These are phyloP conservation scores for Alouatta palliata DNA, from an alignment of 2,113 vertebrate genomes.

Conservation along the genomic window DNA sequence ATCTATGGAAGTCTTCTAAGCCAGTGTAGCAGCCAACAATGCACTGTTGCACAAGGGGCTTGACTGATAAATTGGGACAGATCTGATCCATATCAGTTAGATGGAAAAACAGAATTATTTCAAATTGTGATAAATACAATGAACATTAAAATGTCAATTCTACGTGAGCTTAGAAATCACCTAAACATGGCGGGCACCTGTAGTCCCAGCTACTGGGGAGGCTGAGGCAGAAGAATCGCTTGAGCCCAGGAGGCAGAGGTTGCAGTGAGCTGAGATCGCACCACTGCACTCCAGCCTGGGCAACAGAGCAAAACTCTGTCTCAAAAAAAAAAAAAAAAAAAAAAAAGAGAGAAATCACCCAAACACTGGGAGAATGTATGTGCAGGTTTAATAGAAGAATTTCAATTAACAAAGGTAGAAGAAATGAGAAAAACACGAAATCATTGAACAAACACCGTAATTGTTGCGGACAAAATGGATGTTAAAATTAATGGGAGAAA, in stretches of 20 bases:
- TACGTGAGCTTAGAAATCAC: neutral
- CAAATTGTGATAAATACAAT: constrained; percentile 14
- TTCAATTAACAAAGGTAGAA: neutral
- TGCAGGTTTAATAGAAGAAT: neutral
- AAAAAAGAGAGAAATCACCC: neutral
- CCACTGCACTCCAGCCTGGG: no score
- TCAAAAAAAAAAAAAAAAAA: no score
- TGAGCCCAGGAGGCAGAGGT: no score
- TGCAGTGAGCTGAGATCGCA: no score
- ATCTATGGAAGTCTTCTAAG: neutral
- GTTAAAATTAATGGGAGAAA: neutral
- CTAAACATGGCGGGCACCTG: neutral
- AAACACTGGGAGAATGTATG: neutral
- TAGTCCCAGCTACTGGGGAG: neutral
- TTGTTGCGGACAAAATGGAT: neutral
- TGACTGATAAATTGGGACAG: neutral
- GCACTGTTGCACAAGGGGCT: neutral
- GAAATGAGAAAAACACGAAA: constrained; percentile 11
- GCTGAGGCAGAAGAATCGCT: no score
- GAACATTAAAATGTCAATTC: neutral
- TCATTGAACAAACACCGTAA: neutral
- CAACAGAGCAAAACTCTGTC: no score
- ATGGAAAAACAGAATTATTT: constrained; percentile 31
- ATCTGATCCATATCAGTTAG: neutral
- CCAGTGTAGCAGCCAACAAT: neutral